Evolutionary conservation across 1,140 invertebrate genomes (phyloP), one percentile per base, ranked within the genome.

Genomic region (Mizuhopecten yessoensis): DNA sequence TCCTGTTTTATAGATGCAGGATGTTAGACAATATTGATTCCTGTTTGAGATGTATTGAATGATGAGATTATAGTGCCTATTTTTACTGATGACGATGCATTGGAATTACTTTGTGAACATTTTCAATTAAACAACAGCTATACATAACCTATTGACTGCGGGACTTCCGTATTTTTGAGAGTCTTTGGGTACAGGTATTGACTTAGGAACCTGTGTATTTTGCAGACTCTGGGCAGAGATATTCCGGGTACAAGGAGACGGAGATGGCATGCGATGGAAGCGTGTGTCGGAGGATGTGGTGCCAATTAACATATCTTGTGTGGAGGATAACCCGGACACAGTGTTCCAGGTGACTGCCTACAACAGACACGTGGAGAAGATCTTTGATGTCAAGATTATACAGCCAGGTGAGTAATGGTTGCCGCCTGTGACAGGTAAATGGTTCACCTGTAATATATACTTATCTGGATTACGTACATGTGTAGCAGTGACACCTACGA

Each of bases 321-420:
- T 99, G 94, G 98, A 99, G 97, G 98, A 99, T 97, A 98, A 98
- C 87, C 99, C 99, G 29, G 98, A 99, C 97, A 99, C 98, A 96
- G 98, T 99, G 94, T 99, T 99, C 97, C 99, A 99, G 97, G 99
- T 99, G 96, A 99, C 99, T 92, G 99, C 99, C 91, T 99, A 99
- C 97, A 99, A 99, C 97, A 99, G 98, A 95, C 99, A 99, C 96
- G 99, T 99, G 94, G 99, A 99, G 96, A 99, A 99, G 97, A 99
- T 99, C 94, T 98, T 99, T 93, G 99, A 99, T 96, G 98, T 99
- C 89, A 98, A 98, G 97, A 98, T 99, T 95, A 98, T 99, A 87
- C 99, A 99, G 96, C 99, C 99, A 97, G 99, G 99, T 99, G 97
- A 97, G 97, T 75, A 13, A 39, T 5, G n/a, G n/a, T n/a, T n/a